Base-by-base conservation (phyloP, 1,140 invertebrate genomes). In the Cydia splendana region DNA sequence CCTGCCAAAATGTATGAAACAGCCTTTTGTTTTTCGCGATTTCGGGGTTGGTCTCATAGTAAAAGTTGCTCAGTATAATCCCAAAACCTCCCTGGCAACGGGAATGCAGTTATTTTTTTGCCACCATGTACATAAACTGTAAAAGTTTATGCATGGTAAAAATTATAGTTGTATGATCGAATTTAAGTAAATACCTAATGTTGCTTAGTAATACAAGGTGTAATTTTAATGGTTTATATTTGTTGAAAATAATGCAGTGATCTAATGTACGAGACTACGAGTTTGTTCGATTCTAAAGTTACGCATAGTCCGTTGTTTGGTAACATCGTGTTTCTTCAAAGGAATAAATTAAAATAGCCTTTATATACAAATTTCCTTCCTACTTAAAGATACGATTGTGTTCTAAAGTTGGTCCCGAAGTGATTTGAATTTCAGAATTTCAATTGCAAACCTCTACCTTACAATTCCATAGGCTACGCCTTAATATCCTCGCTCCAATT, bases 381-480 rank as follows among this genome's bases (percentile, higher is more conserved):
- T 80, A 78, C 80, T 86, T 82, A 84, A 86, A 84, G 83, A 84
- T 80, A 81, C 87, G 81, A 88, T 88, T 88, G 85, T 89, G 81
- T 90, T 90, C 82, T 83, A 81, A 88, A 92, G 82, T 89, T 84
- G 83, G 82, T 87, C 81, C 81, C 84, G 80, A 87, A 90, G 85
- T 90, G 84, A 92, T 92, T 92, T 91, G 87, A 91, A 91, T 88
- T 90, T 92, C 82, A 84, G 86, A 90, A 88, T 89, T 88, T 88
- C 82, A 88, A 88, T 76, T 84, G 81, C 78, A 79, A 79, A 75
- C 79, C 84, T 78, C 78, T 82, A 84, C 76, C 76, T 80, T 78
- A 75, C 75, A 82, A 82, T 78, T 83, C 77, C 81, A 75, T 76
- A 76, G 79, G 67, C 75, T 76, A 38, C 67, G 67, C 67, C 67